phyloP scores from a whole-genome alignment of 1,140 invertebrate genomes.

The Zaprionus vittiger region DNA sequence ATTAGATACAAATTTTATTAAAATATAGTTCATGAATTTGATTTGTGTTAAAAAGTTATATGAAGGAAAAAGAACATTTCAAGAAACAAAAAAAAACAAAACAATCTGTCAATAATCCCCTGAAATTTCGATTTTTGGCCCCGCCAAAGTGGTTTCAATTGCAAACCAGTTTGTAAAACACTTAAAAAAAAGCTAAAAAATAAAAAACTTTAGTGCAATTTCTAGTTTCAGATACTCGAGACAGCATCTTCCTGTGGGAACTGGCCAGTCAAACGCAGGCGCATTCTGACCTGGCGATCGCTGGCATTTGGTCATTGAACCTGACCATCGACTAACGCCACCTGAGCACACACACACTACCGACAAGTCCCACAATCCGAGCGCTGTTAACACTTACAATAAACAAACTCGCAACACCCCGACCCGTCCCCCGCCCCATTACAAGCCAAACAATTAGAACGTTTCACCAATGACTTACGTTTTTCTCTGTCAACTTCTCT shows the following conservation, averaged over 20 bases:
- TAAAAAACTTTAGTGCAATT: slow-evolving; percentile 35
- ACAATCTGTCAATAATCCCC: background rate
- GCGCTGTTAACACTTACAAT: slow-evolving; percentile 51
- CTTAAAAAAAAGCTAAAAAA: background rate
- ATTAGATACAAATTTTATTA: too few species aligned
- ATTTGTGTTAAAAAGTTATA: too few species aligned
- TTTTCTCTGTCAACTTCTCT: slow-evolving; percentile 8
- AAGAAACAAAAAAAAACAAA: background rate
- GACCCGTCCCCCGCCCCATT: background rate
- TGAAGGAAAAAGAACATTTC: too few species aligned
- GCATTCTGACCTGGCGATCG: slow-evolving; percentile 25
- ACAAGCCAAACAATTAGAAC: slow-evolving; percentile 59
- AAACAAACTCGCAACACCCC: slow-evolving; percentile 32
- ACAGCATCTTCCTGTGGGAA: slow-evolving; percentile 62
- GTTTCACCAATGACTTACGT: slow-evolving; percentile 58
- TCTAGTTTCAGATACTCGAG: slow-evolving; percentile 57
- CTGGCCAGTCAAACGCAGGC: slow-evolving; percentile 16
- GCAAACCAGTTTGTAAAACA: slow-evolving; percentile 44
- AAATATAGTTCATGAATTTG: too few species aligned
- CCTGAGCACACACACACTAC: slow-evolving; percentile 8
- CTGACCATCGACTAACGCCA: slow-evolving; percentile 26
- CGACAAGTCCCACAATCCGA: background rate
- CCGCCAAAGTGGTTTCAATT: slow-evolving; percentile 25
- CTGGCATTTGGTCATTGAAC: slow-evolving; percentile 65
- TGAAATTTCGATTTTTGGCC: background rate